Evolutionary conservation across 2,113 vertebrate species (phyloP).

Genomic region (Anthoscopus minutus): DNA sequence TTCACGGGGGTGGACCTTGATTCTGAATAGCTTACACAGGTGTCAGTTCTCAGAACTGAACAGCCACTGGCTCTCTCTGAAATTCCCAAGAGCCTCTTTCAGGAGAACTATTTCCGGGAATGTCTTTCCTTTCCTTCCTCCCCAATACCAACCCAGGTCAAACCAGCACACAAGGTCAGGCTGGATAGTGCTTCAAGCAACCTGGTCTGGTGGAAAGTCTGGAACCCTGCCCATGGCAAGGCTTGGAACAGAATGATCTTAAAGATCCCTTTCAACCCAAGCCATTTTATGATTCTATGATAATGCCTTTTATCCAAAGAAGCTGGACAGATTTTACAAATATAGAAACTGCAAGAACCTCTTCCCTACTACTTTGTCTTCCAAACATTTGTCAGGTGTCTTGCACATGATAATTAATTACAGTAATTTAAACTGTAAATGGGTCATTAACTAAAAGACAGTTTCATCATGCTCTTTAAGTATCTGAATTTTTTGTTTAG

Average conservation of each 20-base stretch:
- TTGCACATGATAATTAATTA: not conserved
- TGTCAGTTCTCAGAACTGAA: no score
- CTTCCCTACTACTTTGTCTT: not conserved
- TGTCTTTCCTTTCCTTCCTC: no score
- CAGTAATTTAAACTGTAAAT: not conserved
- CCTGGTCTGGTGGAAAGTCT: not conserved
- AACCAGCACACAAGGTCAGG: no score
- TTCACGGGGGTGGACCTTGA: no score
- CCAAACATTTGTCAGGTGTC: not conserved
- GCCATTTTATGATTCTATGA: not conserved
- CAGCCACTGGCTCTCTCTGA: no score
- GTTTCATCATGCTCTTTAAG: not conserved
- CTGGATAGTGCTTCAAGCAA: not conserved
- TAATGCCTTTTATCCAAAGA: not conserved
- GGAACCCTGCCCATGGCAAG: not conserved
- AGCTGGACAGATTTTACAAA: not conserved
- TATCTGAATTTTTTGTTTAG: not conserved
- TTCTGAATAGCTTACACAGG: no score
- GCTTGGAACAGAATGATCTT: not conserved
- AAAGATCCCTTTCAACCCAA: not conserved
- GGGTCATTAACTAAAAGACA: not conserved
- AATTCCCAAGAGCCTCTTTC: no score
- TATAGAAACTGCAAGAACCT: not conserved
- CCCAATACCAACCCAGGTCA: no score
- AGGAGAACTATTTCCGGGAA: no score